These are phyloP conservation scores for Probaryconus sp. DNA, from an alignment of 1,140 invertebrate genomes.

Conservation along the genomic window DNA sequence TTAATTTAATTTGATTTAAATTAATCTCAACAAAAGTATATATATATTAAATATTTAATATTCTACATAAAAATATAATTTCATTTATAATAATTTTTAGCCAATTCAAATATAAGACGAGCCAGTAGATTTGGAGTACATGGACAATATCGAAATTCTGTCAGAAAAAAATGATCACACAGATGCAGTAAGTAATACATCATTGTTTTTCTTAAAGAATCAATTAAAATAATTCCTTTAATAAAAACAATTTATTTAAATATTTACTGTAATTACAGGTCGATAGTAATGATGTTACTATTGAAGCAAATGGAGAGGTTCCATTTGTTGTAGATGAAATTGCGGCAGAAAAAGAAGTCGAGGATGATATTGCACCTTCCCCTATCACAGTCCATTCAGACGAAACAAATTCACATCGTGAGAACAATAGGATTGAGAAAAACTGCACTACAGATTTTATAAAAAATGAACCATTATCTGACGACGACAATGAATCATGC, in stretches of 20 bases:
- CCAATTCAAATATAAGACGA: constrained; percentile 69
- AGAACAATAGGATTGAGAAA: constrained; percentile 22
- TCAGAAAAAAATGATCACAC: constrained; percentile 46
- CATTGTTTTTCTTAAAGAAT: not conserved
- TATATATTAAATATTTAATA: too few relatives aligned
- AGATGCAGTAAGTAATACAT: constrained; percentile 62
- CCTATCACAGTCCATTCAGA: not conserved
- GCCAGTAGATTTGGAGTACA: constrained; percentile 67
- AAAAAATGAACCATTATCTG: constrained; percentile 29
- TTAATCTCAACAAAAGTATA: too few relatives aligned
- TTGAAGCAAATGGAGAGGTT: constrained; percentile 23
- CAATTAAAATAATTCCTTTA: too few relatives aligned
- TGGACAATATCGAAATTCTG: constrained; percentile 56
- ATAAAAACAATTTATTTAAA: not conserved
- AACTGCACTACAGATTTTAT: not conserved
- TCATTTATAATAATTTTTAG: constrained; percentile 3
- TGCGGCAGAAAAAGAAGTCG: constrained; percentile 25
- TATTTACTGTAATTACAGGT: constrained; percentile 5
- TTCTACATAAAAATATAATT: constrained; percentile 3
- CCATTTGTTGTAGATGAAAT: not conserved
- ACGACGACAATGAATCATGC: constrained; percentile 28
- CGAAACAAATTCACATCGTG: constrained; percentile 1
- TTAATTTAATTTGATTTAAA: too few relatives aligned
- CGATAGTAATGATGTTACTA: constrained; percentile 20
- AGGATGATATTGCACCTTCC: constrained; percentile 5